These are phyloP conservation scores for Pachycephala philippinensis DNA, from an alignment of 2,113 vertebrate species.

Conservation along the genomic window DNA sequence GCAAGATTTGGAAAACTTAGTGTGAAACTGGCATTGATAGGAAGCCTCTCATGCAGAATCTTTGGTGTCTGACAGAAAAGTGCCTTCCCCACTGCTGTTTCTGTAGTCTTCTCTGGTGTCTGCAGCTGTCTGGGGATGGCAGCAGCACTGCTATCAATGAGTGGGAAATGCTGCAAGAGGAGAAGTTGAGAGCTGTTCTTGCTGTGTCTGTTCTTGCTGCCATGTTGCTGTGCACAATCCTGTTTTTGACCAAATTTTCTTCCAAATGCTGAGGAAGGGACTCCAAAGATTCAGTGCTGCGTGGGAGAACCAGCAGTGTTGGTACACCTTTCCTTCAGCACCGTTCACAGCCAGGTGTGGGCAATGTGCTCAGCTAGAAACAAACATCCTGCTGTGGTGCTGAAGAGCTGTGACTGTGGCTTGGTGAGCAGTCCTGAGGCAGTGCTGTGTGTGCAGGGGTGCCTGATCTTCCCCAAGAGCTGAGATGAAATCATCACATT, in stretches of 20 bases:
- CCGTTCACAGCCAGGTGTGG: not conserved
- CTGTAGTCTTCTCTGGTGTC: not conserved
- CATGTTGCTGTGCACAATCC: not conserved
- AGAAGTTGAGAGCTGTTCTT: not conserved
- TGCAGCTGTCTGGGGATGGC: not conserved
- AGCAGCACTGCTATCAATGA: not conserved
- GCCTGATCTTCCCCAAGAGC: not conserved
- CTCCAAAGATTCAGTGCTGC: not conserved
- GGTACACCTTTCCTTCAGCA: not conserved
- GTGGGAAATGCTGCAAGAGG: not conserved
- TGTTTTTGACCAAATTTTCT: not conserved
- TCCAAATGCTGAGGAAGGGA: not conserved
- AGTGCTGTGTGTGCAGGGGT: not conserved
- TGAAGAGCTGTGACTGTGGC: not conserved
- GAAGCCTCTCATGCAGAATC: not conserved
- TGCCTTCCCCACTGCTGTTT: not conserved
- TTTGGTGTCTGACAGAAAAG: not conserved
- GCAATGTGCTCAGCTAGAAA: not conserved
- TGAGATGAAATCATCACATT: not conserved
- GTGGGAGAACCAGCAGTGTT: fast-evolving
- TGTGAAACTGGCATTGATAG: not conserved
- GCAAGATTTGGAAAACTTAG: not conserved
- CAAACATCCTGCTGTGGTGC: not conserved
- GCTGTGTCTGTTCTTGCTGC: not conserved
- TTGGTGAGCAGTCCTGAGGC: fast-evolving